phyloP scores from a whole-genome alignment of 2,113 vertebrate genomes.

The Zapornia atra region DNA sequence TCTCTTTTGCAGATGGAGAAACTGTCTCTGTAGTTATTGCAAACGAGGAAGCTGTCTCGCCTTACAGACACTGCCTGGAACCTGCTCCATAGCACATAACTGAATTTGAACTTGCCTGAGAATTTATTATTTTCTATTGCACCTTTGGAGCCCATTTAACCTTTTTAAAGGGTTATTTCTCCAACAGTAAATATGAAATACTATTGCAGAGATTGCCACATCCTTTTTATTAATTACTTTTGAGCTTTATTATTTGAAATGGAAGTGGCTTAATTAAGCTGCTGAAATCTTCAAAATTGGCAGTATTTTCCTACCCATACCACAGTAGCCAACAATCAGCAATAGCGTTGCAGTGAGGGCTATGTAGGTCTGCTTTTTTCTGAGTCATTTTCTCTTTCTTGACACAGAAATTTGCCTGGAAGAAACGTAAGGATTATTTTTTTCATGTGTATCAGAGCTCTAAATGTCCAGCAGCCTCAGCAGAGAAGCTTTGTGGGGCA shows the following conservation, averaged over 20 bases:
- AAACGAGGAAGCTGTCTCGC: conserved; percentile 1
- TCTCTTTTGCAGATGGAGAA: conserved; percentile 27
- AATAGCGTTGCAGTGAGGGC: neutral
- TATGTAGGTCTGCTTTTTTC: fast-evolving
- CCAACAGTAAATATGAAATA: conserved; percentile 47
- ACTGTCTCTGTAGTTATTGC: conserved; percentile 26
- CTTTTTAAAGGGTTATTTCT: conserved; percentile 54
- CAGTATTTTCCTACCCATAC: conserved; percentile 14
- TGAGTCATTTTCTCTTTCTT: neutral
- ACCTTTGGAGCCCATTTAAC: conserved; percentile 43
- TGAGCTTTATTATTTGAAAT: conserved; percentile 29
- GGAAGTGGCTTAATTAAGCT: conserved; percentile 6
- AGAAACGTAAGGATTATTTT: neutral
- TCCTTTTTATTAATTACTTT: conserved; percentile 25
- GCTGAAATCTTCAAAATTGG: neutral
- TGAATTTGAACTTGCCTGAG: conserved; percentile 46
- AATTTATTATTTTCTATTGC: conserved; percentile 57
- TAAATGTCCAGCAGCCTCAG: neutral
- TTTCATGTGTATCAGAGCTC: neutral
- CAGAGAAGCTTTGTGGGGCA: neutral
- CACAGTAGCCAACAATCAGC: neutral
- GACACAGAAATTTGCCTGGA: neutral
- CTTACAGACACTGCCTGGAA: neutral
- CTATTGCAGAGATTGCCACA: neutral
- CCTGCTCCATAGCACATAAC: neutral